Evolutionary conservation across 2,888 invertebrate species (phyloP), one percentile per base, ranked within the genome.

Genomic region (Lithophane socia): DNA sequence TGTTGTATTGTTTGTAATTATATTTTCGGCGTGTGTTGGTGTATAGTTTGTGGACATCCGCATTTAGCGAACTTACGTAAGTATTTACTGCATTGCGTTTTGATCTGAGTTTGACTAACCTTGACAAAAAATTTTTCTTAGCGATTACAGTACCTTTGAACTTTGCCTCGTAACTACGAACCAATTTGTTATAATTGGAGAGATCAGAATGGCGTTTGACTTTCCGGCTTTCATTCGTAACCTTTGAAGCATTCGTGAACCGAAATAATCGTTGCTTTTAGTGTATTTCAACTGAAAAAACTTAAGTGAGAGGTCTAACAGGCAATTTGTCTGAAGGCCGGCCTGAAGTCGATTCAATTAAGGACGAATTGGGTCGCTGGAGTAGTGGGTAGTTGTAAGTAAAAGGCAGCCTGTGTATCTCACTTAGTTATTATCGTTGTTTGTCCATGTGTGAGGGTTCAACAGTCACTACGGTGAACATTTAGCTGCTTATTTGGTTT

Each of bases 51-150:
- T 91, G 91, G 90, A 91, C 89, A 89, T 88, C 91, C 91, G 91
- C 91, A 90, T 90, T 92, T 92, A 83, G 92, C 88, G 84, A 95
- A 95, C 95, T 96, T 96, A 96, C 96, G 96, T 96, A 96, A 96
- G 96, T 94, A 92, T 93, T 93, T 93, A 94, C 96, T 96, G 96
- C 96, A 96, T 90, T 96, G 96, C 96, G 96, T 95, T 95, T 75
- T 89, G 75, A 86, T 84, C 85, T 82, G 83, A 80, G 49, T 85
- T 84, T 77, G 82, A 87, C 82, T 83, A 79, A 61, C 63, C 79
- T 86, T 70, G 42, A 79, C 65, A 47, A 54, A 47, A 74, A 37
- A 16, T 24, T 8, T 5, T 49, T 63, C 24, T 58, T 77, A 29
- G 16, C 21, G 12, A 47, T 56, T 47, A 49, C 54, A 29, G 10